Percentiles rank a stretch among this genome's conserved stretches.
Conservation (phyloP, 2,797 vertebrate species). For the Myotis planiceps region DNA sequence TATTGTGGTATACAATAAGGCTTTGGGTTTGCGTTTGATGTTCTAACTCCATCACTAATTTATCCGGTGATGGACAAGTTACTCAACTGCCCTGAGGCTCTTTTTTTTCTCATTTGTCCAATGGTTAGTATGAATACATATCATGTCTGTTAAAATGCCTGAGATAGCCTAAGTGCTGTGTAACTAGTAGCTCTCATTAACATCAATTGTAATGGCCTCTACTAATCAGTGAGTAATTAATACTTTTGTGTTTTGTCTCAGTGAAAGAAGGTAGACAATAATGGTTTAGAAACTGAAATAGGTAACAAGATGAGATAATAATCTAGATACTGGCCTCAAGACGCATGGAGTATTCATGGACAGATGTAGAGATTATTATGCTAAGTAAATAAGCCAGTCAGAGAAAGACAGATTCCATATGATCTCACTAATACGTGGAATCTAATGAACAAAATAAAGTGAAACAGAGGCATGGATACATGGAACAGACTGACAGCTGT, state of each 20-base stretch:
- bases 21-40: not conserved
- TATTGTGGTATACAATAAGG: not conserved
- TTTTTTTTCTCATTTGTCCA: conserved; percentile 27
- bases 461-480: not conserved
- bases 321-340: not conserved
- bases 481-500: not conserved
- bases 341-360: not conserved
- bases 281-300: not conserved
- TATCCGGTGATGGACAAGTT: not conserved
- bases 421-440: not conserved
- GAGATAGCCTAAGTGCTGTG: not conserved
- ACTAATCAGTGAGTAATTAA: not conserved
- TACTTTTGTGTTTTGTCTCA: not conserved
- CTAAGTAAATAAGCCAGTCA: not conserved
- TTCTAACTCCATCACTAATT: not conserved
- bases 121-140: not conserved
- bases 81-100: not conserved
- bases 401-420: not conserved
- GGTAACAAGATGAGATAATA: not conserved
- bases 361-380: not conserved
- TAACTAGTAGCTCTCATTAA: not conserved
- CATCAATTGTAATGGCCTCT: not conserved
- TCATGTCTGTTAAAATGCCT: not conserved
- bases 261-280: not conserved
- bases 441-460: not conserved